Evolutionary conservation across 2,888 invertebrate species (phyloP).

Genomic region (Andrena dorsata): DNA sequence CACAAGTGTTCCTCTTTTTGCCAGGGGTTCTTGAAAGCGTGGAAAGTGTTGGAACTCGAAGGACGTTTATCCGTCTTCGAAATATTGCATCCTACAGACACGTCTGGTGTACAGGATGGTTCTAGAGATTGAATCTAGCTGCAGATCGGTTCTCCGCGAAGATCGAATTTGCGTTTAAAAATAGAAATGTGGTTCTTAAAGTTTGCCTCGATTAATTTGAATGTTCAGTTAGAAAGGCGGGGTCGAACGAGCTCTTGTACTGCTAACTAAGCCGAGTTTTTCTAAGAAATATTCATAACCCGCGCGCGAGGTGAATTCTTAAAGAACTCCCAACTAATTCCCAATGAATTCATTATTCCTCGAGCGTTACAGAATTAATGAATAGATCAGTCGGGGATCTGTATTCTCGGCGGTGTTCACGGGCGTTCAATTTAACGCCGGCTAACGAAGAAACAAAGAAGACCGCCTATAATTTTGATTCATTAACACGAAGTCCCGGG

Average conservation of each 20-base stretch:
- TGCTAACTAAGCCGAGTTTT: no score
- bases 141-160: neutral
- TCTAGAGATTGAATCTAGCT: neutral
- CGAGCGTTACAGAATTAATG: slow-evolving; percentile 24
- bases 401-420: neutral
- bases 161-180: neutral
- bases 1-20: neutral
- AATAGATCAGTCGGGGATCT: slow-evolving; percentile 22
- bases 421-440: neutral
- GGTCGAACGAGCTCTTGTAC: no score
- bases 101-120: neutral
- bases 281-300: no score
- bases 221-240: no score
- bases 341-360: slow-evolving; percentile 18
- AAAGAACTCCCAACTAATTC: neutral
- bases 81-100: neutral
- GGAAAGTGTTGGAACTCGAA: neutral
- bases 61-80: neutral
- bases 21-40: neutral
- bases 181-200: neutral
- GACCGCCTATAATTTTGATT: slow-evolving; percentile 25
- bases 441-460: neutral
- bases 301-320: no score
- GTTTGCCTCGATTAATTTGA: no score
- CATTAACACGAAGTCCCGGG: neutral